A percentile compares a stretch with the other conserved stretches of the same genome.
Conservation (phyloP, 2,113 vertebrate genomes). For the Zonotrichia leucophrys region DNA sequence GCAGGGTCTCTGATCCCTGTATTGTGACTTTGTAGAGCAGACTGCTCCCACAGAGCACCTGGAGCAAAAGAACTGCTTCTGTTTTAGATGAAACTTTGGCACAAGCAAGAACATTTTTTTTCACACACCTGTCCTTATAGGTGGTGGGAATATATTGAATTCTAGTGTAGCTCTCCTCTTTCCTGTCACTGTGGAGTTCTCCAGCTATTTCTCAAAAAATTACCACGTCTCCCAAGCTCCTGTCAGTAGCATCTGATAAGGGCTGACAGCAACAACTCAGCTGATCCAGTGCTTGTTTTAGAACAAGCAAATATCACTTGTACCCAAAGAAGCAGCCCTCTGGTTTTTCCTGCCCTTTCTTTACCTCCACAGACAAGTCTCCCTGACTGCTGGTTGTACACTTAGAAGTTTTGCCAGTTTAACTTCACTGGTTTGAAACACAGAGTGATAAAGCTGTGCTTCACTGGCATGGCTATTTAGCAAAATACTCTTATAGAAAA, state of each 20-base stretch:
- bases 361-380: neutral
- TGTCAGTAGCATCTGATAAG: slow-evolving; percentile 2
- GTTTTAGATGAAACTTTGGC: neutral
- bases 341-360: neutral
- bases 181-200: neutral
- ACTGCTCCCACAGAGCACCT: neutral
- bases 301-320: neutral
- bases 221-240: neutral
- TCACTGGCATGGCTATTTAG: neutral
- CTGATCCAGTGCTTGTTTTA: neutral
- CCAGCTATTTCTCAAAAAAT: neutral
- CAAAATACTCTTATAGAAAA: neutral
- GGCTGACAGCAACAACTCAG: neutral
- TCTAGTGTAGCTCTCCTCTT: neutral
- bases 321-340: neutral
- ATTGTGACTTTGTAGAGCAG: neutral
- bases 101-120: neutral
- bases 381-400: neutral
- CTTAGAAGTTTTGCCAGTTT: neutral
- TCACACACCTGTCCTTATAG: neutral
- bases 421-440: neutral
- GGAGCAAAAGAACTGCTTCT: neutral
- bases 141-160: neutral
- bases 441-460: neutral
- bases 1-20: neutral